Evolutionary conservation across 2,797 vertebrate genomes (phyloP), one percentile per base, ranked within the genome.

Genomic region (Selene dorsalis): DNA sequence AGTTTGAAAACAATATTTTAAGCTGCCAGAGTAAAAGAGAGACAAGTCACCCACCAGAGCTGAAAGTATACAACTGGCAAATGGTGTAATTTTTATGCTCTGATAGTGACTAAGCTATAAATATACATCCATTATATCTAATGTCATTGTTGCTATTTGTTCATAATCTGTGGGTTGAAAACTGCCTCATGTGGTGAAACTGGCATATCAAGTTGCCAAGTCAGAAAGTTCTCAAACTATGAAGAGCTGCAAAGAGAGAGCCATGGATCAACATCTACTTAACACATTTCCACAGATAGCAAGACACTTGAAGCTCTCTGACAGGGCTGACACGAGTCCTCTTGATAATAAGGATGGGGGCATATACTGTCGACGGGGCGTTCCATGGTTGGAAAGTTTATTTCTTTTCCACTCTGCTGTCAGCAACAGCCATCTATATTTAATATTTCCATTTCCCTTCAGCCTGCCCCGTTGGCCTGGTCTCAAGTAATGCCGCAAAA

Each of bases 261-360:
- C 60, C 64, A 43, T 13, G 53, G 73, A 86, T 87, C 83, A 82
- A 84, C 86, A 80, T 83, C 47, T 73, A 82, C 80, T 83, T 78
- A 88, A 85, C 70, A 74, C 82, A 41, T 85, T 82, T 87, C 82
- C 73, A 73, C 71, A 83, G 79, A 90, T 85, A 89, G 85, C 63
- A 50, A 77, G 81, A 77, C 61, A 75, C 82, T 82, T 85, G 59
- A 84, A 83, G 72, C 60, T 14, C 64, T 48, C 53, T 90, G 85
- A 85, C 85, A 89, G 81, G 71, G 30, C 78, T 89, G 88, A 88
- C 87, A 82, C 24, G 72, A 80, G 79, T 79, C 77, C 74, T 91
- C 86, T 90, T 91, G 86, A 89, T 91, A 90, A 90, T 86, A 88
- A 84, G 87, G 82, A 88, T 52, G 65, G 84, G 83, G 80, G 82